These are phyloP conservation scores for Ectobius pallidus DNA, from an alignment of 2,888 invertebrate genomes.

Conservation along the genomic window DNA sequence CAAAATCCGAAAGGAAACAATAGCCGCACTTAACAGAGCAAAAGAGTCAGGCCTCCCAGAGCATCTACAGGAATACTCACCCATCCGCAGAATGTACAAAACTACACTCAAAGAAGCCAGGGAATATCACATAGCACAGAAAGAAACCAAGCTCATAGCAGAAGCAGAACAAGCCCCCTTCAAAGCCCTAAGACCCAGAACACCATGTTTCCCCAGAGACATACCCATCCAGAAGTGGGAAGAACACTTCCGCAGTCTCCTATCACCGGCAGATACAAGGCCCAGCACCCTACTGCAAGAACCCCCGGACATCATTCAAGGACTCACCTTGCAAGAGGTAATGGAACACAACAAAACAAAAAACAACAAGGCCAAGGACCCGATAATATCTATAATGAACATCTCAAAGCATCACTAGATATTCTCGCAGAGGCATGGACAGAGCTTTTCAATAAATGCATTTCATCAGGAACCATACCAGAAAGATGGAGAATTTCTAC, in stretches of 20 bases:
- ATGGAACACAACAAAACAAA: background rate
- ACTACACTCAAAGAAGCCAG: background rate
- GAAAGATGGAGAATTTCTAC: background rate
- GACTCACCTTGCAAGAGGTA: background rate
- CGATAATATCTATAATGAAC: no score
- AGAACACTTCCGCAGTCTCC: background rate
- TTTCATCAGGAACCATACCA: no score
- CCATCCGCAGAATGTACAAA: background rate
- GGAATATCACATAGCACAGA: background rate
- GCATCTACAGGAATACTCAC: no score
- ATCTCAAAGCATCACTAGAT: no score
- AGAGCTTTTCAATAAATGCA: no score
- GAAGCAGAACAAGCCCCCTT: background rate
- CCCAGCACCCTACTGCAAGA: background rate
- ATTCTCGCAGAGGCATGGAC: no score
- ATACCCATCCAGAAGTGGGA: no score
- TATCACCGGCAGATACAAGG: background rate
- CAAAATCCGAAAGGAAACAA: background rate
- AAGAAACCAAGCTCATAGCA: no score
- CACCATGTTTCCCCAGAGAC: background rate
- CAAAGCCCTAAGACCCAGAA: background rate
- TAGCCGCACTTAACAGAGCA: background rate
- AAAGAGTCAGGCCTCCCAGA: background rate
- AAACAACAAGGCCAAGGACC: no score
- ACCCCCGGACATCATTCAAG: background rate